Conservation (phyloP, 2,797 vertebrate species). For the Pseudopleuronectes americanus region DNA sequence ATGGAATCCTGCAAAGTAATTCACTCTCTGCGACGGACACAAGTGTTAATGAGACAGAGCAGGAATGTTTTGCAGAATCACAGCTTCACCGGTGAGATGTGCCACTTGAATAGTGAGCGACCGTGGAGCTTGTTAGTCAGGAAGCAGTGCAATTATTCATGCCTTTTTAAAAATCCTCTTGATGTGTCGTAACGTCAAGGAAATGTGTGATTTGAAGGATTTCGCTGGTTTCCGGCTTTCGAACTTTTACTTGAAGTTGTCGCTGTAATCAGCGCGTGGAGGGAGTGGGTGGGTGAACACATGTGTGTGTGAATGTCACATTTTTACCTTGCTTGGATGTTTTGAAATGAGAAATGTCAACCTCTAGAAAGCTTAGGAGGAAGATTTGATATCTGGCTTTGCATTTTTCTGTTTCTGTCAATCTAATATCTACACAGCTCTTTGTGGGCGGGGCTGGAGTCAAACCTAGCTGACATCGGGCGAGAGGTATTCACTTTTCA, state of each 20-base stretch:
- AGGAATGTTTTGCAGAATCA: conserved; percentile 33
- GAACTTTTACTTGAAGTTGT: conserved; percentile 55
- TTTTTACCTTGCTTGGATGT: too few species aligned
- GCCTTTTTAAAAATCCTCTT: conserved; percentile 34
- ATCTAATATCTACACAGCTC: too few species aligned
- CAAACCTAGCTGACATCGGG: too few species aligned
- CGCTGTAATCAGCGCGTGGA: conserved; percentile 58
- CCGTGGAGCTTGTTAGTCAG: conserved; percentile 10
- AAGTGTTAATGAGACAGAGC: conserved; percentile 57
- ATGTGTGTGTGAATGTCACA: not conserved
- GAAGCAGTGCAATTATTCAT: conserved; percentile 51
- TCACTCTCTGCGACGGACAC: conserved; percentile 30
- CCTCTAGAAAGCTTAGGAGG: too few species aligned
- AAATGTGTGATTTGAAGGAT: conserved; percentile 44
- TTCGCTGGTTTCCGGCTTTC: conserved; percentile 27
- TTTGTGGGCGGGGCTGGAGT: too few species aligned
- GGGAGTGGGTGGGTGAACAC: conserved; percentile 34
- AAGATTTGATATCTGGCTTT: too few species aligned
- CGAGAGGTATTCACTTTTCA: too few species aligned
- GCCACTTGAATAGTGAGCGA: conserved; percentile 22
- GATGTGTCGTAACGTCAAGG: conserved; percentile 36
- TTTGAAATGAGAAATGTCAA: too few species aligned
- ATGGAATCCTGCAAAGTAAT: conserved; percentile 37
- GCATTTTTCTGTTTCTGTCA: too few species aligned
- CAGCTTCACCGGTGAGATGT: conserved; percentile 23